A percentile compares a stretch with the other conserved stretches of the same genome.
phyloP scores from a whole-genome alignment of 2,797 vertebrate genomes.

The Allobates femoralis region DNA sequence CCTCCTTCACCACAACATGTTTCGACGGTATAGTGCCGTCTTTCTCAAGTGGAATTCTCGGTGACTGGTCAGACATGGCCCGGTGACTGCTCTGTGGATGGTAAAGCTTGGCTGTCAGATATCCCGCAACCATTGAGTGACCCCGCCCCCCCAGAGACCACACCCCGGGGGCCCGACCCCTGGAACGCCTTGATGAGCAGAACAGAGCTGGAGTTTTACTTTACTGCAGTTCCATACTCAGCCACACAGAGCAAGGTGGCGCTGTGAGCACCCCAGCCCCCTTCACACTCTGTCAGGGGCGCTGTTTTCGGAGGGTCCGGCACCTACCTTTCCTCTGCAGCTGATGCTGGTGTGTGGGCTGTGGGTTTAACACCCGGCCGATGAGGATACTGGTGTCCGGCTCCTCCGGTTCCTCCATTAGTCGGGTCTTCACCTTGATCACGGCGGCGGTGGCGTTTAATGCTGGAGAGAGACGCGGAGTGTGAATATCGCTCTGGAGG shows the following conservation, averaged over 20 bases:
- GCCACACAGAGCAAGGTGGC: neutral
- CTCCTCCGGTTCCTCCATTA: constrained; percentile 69
- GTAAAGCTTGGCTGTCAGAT: neutral
- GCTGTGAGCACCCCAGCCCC: neutral
- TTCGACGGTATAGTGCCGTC: no score
- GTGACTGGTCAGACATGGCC: neutral
- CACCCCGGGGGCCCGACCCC: neutral
- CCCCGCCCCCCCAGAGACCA: neutral
- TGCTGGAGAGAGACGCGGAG: constrained; percentile 68
- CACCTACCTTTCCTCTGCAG: constrained; percentile 71
- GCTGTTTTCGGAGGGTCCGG: neutral
- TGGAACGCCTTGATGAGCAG: no score
- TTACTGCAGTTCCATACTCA: neutral
- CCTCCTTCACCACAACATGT: no score
- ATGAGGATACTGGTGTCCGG: constrained; percentile 66
- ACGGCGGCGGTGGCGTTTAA: constrained; percentile 85
- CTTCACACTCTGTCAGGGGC: neutral
- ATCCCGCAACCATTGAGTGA: neutral
- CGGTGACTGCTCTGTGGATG: neutral
- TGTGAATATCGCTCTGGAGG: neutral
- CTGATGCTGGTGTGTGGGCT: constrained; percentile 72
- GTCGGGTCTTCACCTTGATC: constrained; percentile 75
- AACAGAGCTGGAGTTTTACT: neutral
- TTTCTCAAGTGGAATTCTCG: no score
- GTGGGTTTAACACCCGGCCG: constrained; percentile 82